Evolutionary conservation across 2,888 invertebrate genomes (phyloP).

Genomic region (Eristalinus aeneus): DNA sequence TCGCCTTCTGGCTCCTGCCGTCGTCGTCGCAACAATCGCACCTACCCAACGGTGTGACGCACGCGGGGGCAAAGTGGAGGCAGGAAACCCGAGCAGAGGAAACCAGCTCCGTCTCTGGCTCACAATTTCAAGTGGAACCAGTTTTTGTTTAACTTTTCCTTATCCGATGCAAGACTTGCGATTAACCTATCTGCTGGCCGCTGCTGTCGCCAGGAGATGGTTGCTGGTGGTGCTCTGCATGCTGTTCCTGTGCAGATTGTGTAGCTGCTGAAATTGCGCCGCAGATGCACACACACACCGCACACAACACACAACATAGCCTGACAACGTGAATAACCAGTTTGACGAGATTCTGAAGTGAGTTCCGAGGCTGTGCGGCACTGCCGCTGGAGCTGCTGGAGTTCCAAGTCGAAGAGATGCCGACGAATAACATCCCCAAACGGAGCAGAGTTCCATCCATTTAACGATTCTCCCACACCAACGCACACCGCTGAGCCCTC

Average conservation of each 20-base stretch:
- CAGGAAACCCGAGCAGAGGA: conserved; percentile 33
- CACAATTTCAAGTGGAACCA: conserved; percentile 63
- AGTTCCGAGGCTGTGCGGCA: conserved; percentile 24
- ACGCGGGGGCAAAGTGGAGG: not conserved
- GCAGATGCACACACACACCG: conserved; percentile 50
- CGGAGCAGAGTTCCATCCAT: conserved; percentile 35
- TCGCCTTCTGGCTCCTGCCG: not conserved
- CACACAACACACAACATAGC: conserved; percentile 18
- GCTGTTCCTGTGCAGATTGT: conserved; percentile 45
- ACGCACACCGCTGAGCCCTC: not conserved
- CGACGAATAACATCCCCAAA: conserved; percentile 44
- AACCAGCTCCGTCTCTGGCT: conserved; percentile 45
- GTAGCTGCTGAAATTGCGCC: conserved; percentile 35
- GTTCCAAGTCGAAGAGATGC: conserved; percentile 11
- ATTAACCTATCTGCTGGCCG: conserved; percentile 59
- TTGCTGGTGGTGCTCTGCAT: conserved; percentile 29
- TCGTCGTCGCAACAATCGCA: not conserved
- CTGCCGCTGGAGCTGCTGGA: not conserved
- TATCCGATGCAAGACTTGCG: conserved; percentile 63
- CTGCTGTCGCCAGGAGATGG: conserved; percentile 16
- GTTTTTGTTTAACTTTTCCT: conserved; percentile 69
- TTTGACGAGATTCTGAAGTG: conserved; percentile 56
- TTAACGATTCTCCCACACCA: conserved; percentile 56
- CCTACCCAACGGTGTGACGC: not conserved
- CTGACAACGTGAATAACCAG: conserved; percentile 53